phyloP scores from a whole-genome alignment of 2,113 vertebrate species.

The Gasterosteus nipponicus region DNA sequence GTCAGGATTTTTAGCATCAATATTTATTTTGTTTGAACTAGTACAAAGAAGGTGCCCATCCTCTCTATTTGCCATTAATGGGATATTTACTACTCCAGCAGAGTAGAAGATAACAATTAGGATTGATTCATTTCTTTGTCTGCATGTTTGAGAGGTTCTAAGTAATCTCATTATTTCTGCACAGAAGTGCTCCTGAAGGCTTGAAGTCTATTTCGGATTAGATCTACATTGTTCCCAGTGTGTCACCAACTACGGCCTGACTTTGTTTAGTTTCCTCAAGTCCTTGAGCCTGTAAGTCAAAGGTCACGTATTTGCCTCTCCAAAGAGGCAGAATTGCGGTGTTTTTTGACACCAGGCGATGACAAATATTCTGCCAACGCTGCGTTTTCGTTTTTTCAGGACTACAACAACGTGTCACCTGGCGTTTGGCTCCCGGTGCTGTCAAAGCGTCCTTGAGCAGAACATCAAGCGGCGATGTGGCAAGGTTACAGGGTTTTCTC shows the following conservation, averaged over 20 bases:
- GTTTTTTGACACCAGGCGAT: not conserved
- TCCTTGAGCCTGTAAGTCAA: not conserved
- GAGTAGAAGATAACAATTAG: slow-evolving; percentile 27
- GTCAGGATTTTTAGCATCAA: slow-evolving; percentile 1
- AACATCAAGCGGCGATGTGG: not conserved
- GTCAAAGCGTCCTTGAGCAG: not conserved
- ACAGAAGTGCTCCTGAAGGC: slow-evolving; percentile 16
- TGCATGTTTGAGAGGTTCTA: slow-evolving; percentile 18
- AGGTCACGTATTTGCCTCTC: not conserved
- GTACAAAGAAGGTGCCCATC: not conserved
- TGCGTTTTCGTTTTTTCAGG: not conserved
- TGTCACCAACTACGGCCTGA: not conserved
- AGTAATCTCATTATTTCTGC: slow-evolving; percentile 24
- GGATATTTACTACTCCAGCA: not conserved
- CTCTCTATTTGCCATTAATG: slow-evolving; percentile 14
- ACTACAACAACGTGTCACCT: not conserved
- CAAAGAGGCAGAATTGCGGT: not conserved
- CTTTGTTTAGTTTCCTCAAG: slow-evolving; percentile 1
- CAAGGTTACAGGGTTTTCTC: not conserved
- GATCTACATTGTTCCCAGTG: slow-evolving; percentile 37
- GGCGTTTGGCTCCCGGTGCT: not conserved
- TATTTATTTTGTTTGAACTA: slow-evolving; percentile 7
- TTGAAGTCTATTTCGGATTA: slow-evolving; percentile 18
- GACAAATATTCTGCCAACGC: not conserved
- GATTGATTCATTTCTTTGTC: slow-evolving; percentile 19